Percentiles rank a stretch among this genome's conserved stretches.
phyloP scores from a whole-genome alignment of 2,797 vertebrate species.

The Pterois miles region DNA sequence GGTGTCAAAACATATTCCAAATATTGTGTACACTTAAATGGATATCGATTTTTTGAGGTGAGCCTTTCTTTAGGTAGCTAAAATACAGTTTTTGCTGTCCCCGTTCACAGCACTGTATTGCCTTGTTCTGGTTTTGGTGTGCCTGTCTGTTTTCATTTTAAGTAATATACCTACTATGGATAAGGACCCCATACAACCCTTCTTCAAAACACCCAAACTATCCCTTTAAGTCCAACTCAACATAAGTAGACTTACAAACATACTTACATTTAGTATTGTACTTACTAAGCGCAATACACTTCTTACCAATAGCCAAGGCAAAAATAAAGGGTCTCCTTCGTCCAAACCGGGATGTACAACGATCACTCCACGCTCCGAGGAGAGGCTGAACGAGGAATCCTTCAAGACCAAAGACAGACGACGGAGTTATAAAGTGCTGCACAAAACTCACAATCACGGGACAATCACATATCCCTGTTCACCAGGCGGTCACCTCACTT shows the following conservation, averaged over 20 bases:
- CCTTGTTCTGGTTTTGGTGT: too few relatives aligned
- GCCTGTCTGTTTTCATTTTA: too few relatives aligned
- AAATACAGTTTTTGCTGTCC: too few relatives aligned
- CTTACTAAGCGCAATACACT: not conserved
- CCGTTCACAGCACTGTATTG: too few relatives aligned
- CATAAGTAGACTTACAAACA: not conserved
- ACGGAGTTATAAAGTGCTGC: not conserved
- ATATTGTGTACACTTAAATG: too few relatives aligned
- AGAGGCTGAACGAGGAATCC: constrained; percentile 97
- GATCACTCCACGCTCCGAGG: constrained; percentile 96
- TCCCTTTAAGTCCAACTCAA: not conserved
- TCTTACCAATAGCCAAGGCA: constrained; percentile 93
- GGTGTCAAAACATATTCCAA: too few relatives aligned
- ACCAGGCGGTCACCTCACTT: constrained; percentile 35
- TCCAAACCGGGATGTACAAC: constrained; percentile 95
- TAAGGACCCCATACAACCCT: not conserved
- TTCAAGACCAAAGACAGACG: constrained; percentile 65
- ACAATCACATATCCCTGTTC: not conserved
- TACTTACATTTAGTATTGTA: not conserved
- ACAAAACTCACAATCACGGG: not conserved
- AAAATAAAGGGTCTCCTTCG: constrained; percentile 97
- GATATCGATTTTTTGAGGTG: too few relatives aligned
- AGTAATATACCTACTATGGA: too few relatives aligned
- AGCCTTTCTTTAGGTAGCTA: too few relatives aligned
- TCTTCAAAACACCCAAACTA: too few relatives aligned